A percentile compares a stretch with the other conserved stretches of the same genome.
Evolutionary conservation across 2,113 vertebrate genomes (phyloP).

Genomic region (Mormoops blainvillei): DNA sequence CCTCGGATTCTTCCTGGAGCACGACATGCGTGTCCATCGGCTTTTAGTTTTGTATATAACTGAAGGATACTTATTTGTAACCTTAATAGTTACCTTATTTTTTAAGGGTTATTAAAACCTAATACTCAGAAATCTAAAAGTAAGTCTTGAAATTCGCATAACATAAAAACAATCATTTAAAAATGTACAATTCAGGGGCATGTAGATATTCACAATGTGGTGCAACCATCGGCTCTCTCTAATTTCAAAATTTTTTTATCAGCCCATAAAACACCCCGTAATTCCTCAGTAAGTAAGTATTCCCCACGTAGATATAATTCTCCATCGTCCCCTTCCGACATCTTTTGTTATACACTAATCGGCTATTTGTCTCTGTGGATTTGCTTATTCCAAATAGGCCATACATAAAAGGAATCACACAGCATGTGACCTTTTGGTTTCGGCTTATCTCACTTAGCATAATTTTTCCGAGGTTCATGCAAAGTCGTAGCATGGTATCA

Average conservation of each 20-base stretch:
- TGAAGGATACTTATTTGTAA: not conserved
- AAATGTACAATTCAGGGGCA: not conserved
- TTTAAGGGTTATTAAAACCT: not conserved
- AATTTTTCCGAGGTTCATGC: not conserved
- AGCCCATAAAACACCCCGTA: not conserved
- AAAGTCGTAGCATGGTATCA: not conserved
- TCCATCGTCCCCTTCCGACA: too few relatives aligned
- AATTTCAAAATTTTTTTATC: not conserved
- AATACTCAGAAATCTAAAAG: not conserved
- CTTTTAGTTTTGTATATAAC: not conserved
- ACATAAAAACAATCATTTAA: not conserved
- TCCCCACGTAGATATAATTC: not conserved
- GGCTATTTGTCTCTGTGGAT: not conserved
- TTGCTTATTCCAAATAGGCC: not conserved
- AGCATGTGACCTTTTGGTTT: not conserved
- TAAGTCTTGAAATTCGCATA: not conserved
- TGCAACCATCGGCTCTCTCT: not conserved
- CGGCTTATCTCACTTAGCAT: not conserved
- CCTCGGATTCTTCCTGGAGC: not conserved
- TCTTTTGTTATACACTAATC: not conserved
- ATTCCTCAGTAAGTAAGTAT: not conserved
- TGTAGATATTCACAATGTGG: not conserved
- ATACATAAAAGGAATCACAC: not conserved
- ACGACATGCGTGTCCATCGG: not conserved
- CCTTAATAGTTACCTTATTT: not conserved